Percentiles rank a stretch among this genome's conserved stretches.
These are phyloP conservation scores for Elanoides forficatus DNA, from an alignment of 2,113 vertebrate genomes.

Conservation along the genomic window DNA sequence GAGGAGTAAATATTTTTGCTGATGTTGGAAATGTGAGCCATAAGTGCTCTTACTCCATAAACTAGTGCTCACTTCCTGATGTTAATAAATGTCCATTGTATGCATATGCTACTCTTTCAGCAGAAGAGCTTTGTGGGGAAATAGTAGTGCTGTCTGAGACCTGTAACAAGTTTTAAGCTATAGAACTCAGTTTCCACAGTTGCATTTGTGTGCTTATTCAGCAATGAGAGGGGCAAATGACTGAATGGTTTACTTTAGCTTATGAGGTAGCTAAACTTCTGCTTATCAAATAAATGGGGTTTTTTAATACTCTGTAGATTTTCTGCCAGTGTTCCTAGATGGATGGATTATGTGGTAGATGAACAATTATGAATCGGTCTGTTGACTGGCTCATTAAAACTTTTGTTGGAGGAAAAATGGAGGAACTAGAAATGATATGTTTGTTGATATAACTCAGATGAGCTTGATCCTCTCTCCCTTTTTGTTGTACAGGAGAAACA, in stretches of 20 bases:
- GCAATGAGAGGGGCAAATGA: not conserved
- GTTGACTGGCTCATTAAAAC: not conserved
- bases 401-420: not conserved
- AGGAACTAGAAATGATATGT: not conserved
- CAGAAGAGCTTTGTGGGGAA: not conserved
- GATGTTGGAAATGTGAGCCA: not conserved
- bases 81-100: not conserved
- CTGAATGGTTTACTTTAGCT: not conserved
- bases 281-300: not conserved
- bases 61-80: not conserved
- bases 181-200: not conserved
- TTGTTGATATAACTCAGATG: not conserved
- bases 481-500: not conserved
- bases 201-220: not conserved
- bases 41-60: not conserved
- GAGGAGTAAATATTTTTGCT: not conserved
- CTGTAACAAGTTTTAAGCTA: not conserved
- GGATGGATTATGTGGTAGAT: not conserved
- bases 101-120: not conserved
- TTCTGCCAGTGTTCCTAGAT: not conserved
- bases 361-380: not conserved
- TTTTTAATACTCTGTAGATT: not conserved
- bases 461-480: not conserved
- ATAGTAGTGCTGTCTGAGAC: not conserved
- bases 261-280: not conserved